Conservation (phyloP, 2,113 vertebrate species). For the human region DNA sequence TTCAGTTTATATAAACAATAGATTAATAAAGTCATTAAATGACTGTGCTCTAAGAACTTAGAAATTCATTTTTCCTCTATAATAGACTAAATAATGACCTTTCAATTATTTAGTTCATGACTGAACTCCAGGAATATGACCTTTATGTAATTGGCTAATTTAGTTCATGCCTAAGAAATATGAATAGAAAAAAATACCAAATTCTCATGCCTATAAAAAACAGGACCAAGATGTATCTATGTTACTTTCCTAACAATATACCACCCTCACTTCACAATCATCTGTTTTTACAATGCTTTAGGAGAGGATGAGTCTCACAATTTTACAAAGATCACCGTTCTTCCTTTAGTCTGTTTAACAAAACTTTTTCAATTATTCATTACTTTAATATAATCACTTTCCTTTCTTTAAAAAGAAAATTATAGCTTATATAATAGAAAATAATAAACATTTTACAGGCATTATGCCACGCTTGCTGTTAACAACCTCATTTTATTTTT, state of each 20-base stretch:
- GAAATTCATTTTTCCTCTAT: not conserved
- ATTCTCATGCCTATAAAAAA: not conserved
- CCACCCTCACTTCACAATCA: not conserved
- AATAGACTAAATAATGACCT: not conserved
- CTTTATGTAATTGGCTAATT: not conserved
- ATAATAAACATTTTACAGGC: not conserved
- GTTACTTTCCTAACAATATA: not conserved
- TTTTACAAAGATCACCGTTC: not conserved
- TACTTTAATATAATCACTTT: not conserved
- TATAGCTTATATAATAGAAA: not conserved
- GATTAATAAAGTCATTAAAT: not conserved
- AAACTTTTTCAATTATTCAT: not conserved
- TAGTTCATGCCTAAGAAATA: not conserved
- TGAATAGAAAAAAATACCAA: not conserved
- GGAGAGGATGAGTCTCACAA: not conserved
- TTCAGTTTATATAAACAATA: not conserved
- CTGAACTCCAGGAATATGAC: not conserved
- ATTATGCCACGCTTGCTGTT: not conserved
- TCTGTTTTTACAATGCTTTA: not conserved
- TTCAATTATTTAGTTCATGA: not conserved
- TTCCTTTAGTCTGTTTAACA: not conserved
- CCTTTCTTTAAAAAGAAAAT: not conserved
- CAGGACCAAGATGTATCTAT: not conserved
- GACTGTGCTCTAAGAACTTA: not conserved
- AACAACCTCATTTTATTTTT: not conserved